phyloP scores from a whole-genome alignment of 1,140 invertebrate genomes.

The Bacillus rossius region DNA sequence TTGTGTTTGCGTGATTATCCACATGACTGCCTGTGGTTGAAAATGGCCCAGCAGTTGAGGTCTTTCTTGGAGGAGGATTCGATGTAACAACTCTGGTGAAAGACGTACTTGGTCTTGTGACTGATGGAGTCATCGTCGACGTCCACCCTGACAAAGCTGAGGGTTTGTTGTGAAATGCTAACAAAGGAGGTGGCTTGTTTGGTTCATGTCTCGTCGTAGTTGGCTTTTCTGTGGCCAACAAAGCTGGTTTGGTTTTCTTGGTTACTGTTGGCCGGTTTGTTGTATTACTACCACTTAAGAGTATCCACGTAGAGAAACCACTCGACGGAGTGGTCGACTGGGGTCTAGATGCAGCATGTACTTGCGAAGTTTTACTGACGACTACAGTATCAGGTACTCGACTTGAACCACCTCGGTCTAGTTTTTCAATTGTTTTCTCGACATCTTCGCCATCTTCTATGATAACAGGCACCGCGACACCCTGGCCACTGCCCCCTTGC shows the following conservation, averaged over 20 bases:
- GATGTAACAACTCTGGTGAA: background rate
- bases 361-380: conserved; percentile 32
- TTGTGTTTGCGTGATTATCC: background rate
- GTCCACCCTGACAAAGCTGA: background rate
- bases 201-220: conserved; percentile 8
- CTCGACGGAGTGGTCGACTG: conserved; percentile 52
- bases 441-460: conserved; percentile 44
- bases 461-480: conserved; percentile 52
- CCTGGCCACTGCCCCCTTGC: conserved; percentile 26
- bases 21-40: background rate
- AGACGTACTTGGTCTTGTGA: background rate
- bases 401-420: conserved; percentile 29
- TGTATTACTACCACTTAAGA: conserved; percentile 32
- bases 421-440: conserved; percentile 9
- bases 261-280: conserved; percentile 29
- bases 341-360: background rate
- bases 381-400: conserved; percentile 35
- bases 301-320: conserved; percentile 54
- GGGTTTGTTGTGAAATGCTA: background rate
- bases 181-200: conserved; percentile 10
- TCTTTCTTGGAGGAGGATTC: too few relatives aligned
- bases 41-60: background rate
- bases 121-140: background rate
- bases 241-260: conserved; percentile 31
- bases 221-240: background rate